Evolutionary conservation across 2,797 vertebrate genomes (phyloP), one percentile per base, ranked within the genome.

Genomic region (Megaceryle alcyon): DNA sequence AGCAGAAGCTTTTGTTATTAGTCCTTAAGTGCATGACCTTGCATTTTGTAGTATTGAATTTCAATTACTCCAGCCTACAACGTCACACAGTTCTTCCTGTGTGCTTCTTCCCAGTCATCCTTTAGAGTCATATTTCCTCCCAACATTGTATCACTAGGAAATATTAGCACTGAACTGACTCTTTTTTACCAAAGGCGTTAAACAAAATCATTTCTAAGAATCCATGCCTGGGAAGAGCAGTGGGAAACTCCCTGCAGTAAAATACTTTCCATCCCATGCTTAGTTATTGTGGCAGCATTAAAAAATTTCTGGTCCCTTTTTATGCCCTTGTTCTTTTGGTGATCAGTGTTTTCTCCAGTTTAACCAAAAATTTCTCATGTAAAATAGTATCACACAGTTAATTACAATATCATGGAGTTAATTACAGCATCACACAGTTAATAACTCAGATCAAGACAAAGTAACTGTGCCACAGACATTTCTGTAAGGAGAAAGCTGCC

Each of bases 21-120:
- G 73, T 73, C 85, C 0, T 0, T 79, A 88, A 95, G 90, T 82
- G 73, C 94, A 92, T 77, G 93, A 95, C 93, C 93, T 93, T 94
- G 92, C 93, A 92, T 96, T 97, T 90, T 88, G 66, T 25, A 79
- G 77, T 93, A 94, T 93, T 93, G 95, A 95, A 93, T 96, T 97
- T 96, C 94, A 88, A 60, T 97, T 95, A 95, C 88, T 94, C 23
- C 56, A 92, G 88, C n/a, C 73, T 86, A 39, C 28, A 49, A 86
- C 39, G 5, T 95, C 93, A 94, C 3, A 0, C 22, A 4, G 80
- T 59, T 90, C 93, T 96, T 94, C 89, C 90, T 88, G 80, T 43
- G 9, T 56, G n/a, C 44, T 88, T 77, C 86, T 88, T 88, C 77
- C 63, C 56, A 82, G 44, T 18, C 75, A 86, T 73, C 66, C 63